Evolutionary conservation across 1,140 invertebrate species (phyloP).

Genomic region (Trichoplusia ni): DNA sequence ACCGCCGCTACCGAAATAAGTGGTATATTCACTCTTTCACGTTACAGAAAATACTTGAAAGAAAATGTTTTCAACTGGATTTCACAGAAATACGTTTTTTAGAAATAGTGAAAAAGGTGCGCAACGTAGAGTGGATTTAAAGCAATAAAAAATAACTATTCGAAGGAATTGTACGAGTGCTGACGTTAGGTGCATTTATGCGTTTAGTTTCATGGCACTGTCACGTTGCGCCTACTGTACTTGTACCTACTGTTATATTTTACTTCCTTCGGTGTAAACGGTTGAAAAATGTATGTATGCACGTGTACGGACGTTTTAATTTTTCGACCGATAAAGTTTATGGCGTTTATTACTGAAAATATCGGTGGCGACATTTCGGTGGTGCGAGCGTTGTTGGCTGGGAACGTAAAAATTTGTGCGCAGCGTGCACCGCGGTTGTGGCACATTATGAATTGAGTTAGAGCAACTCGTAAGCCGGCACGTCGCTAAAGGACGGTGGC

Average conservation of each 20-base stretch:
- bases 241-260: slow-evolving; percentile 21
- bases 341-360: slow-evolving; percentile 19
- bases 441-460: slow-evolving; percentile 74
- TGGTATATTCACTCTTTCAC: slow-evolving; percentile 48
- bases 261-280: slow-evolving; percentile 13
- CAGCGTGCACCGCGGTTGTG: slow-evolving; percentile 41
- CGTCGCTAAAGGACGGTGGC: slow-evolving; percentile 34
- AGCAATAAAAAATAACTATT: slow-evolving; percentile 51
- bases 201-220: slow-evolving; percentile 37
- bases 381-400: slow-evolving; percentile 18
- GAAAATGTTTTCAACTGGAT: slow-evolving; percentile 53
- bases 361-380: slow-evolving; percentile 13
- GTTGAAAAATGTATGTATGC: slow-evolving; percentile 21
- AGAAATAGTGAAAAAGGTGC: slow-evolving; percentile 43
- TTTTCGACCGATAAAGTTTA: slow-evolving; percentile 19
- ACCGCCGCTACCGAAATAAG: slow-evolving; percentile 49
- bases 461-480: slow-evolving; percentile 53
- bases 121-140: slow-evolving; percentile 44
- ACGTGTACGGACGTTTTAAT: slow-evolving; percentile 24
- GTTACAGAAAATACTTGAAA: slow-evolving; percentile 44
- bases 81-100: slow-evolving; percentile 49
- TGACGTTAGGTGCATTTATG: slow-evolving; percentile 44
- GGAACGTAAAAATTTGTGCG: slow-evolving; percentile 52
- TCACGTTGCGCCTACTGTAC: slow-evolving; percentile 21
- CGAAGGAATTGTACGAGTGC: slow-evolving; percentile 52